These are phyloP conservation scores for Dreissena rostriformis DNA, from an alignment of 1,140 invertebrate species.

Conservation along the genomic window DNA sequence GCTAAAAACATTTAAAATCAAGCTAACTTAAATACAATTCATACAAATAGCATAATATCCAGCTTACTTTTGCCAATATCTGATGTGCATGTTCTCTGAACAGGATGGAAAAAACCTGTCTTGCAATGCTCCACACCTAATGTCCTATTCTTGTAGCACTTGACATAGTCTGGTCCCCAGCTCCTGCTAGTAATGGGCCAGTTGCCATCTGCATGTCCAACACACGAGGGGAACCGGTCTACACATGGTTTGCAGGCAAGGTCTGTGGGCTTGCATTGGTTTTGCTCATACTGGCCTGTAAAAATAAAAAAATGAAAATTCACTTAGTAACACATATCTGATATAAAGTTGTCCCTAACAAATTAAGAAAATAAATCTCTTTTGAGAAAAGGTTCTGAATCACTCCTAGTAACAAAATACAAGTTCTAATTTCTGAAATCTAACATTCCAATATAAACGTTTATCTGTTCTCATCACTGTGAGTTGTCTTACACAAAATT, in stretches of 20 bases:
- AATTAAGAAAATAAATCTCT: background rate
- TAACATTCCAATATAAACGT: too few relatives aligned
- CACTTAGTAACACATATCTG: too few relatives aligned
- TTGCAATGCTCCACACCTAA: conserved; percentile 45
- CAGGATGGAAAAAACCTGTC: conserved; percentile 55
- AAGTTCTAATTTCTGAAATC: too few relatives aligned
- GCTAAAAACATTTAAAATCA: too few relatives aligned
- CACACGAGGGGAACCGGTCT: conserved; percentile 55
- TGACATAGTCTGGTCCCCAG: conserved; percentile 56
- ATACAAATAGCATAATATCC: too few relatives aligned
- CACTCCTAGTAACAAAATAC: too few relatives aligned
- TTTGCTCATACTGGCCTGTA: conserved; percentile 56
- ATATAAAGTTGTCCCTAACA: background rate
- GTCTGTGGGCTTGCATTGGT: conserved; percentile 2
- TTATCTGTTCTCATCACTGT: too few relatives aligned
- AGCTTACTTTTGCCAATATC: conserved; percentile 52
- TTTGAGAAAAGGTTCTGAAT: too few relatives aligned
- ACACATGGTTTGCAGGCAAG: conserved; percentile 46
- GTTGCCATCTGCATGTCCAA: conserved; percentile 53
- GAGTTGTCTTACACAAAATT: too few relatives aligned
- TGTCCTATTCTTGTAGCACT: conserved; percentile 63
- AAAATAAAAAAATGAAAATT: conserved; percentile 2
- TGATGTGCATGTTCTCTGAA: conserved; percentile 39
- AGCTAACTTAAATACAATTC: too few relatives aligned
- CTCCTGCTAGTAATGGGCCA: conserved; percentile 33